Evolutionary conservation across 2,113 vertebrate genomes (phyloP).

Genomic region (Chunga burmeisteri): DNA sequence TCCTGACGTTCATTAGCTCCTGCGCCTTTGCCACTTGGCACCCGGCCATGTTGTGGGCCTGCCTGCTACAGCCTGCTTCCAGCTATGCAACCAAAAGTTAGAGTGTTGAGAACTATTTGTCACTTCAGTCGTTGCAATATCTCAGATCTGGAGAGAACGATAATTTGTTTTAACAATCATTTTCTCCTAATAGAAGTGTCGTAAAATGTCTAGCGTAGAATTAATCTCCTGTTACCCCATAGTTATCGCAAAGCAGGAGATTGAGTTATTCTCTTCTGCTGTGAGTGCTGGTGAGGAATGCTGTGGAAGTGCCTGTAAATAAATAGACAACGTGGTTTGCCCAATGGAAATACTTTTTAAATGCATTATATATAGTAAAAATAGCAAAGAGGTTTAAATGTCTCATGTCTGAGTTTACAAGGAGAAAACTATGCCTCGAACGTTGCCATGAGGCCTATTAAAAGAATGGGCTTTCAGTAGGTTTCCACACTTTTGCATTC

Average conservation of each 20-base stretch:
- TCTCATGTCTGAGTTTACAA: background rate
- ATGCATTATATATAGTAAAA: background rate
- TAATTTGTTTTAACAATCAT: background rate
- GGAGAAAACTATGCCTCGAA: background rate
- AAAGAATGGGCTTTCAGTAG: background rate
- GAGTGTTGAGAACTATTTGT: background rate
- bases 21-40: background rate
- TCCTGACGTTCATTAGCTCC: background rate
- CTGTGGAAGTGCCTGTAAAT: background rate
- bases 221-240: background rate
- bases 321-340: background rate
- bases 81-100: background rate
- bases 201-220: background rate
- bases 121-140: background rate
- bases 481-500: background rate
- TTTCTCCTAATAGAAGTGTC: background rate
- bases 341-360: background rate
- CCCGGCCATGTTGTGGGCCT: background rate
- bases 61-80: background rate
- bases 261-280: background rate
- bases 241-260: background rate
- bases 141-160: background rate
- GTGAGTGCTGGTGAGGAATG: background rate
- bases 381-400: background rate
- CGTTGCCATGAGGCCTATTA: fast-evolving